phyloP scores from a whole-genome alignment of 2,888 invertebrate species.

The Tinea semifulvella region DNA sequence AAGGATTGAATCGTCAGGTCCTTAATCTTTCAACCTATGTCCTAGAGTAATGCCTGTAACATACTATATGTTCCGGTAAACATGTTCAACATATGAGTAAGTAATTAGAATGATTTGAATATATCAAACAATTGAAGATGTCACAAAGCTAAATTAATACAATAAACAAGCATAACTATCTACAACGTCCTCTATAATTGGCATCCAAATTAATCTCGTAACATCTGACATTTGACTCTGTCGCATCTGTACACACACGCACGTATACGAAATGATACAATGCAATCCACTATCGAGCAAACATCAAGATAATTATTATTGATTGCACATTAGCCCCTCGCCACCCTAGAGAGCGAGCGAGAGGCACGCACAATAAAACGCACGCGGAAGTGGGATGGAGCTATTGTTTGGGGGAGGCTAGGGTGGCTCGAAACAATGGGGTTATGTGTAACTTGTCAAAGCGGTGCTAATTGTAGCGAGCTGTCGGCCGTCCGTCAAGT shows the following conservation, averaged over 20 bases:
- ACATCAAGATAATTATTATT: constrained; percentile 62
- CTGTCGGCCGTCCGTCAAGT: neutral
- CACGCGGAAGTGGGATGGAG: constrained; percentile 23
- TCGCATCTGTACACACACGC: constrained; percentile 12
- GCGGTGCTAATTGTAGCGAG: constrained; percentile 35
- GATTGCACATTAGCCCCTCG: constrained; percentile 52
- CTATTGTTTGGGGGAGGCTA: constrained; percentile 9
- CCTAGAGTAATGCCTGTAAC: no score
- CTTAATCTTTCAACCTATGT: no score
- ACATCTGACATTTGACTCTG: constrained; percentile 49
- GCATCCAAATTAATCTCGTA: constrained; percentile 47
- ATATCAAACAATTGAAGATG: constrained; percentile 6
- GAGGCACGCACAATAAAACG: constrained; percentile 22
- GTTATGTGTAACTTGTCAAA: constrained; percentile 39
- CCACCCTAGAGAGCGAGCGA: constrained; percentile 22
- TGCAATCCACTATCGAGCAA: constrained; percentile 54
- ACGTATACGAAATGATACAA: constrained; percentile 24
- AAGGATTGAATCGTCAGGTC: no score
- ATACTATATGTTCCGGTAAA: no score
- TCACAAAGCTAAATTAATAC: constrained; percentile 6
- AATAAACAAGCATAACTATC: neutral
- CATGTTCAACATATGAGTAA: no score
- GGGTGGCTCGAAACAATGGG: constrained; percentile 2
- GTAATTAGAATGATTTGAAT: no score
- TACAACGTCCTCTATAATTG: constrained; percentile 28